Percentiles rank a stretch among this genome's conserved stretches.
phyloP scores from a whole-genome alignment of 2,797 vertebrate genomes.

The Coendou prehensilis region DNA sequence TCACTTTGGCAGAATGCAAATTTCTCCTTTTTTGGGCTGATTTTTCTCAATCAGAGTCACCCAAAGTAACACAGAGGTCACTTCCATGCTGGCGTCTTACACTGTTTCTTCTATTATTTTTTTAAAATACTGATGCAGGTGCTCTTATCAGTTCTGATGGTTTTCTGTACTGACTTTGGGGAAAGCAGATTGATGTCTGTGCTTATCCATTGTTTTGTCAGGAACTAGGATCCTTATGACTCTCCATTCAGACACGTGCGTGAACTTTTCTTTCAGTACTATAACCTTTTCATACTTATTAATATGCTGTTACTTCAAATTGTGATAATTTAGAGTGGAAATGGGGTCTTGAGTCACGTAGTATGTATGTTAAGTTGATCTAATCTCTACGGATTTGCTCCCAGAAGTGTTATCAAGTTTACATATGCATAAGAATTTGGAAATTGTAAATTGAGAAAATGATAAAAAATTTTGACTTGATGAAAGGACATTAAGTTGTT shows the following conservation, averaged over 20 bases:
- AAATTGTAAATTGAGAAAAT: not conserved
- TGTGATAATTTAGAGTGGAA: not conserved
- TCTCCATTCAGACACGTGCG: not conserved
- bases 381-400: not conserved
- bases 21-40: not conserved
- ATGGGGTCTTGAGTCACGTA: not conserved
- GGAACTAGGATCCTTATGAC: not conserved
- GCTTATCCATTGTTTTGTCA: not conserved
- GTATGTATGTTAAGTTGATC: not conserved
- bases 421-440: not conserved
- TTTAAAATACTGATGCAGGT: not conserved
- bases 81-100: not conserved
- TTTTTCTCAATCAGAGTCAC: not conserved
- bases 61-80: not conserved
- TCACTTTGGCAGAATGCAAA: not conserved
- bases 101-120: not conserved
- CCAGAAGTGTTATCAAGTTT: not conserved
- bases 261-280: not conserved
- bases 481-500: not conserved
- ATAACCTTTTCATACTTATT: not conserved
- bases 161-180: not conserved
- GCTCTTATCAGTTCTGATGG: not conserved
- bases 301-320: not conserved
- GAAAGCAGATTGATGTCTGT: not conserved
- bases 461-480: not conserved